These are phyloP conservation scores for Puffinus mauretanicus DNA, from an alignment of 2,113 vertebrate species.

Conservation along the genomic window DNA sequence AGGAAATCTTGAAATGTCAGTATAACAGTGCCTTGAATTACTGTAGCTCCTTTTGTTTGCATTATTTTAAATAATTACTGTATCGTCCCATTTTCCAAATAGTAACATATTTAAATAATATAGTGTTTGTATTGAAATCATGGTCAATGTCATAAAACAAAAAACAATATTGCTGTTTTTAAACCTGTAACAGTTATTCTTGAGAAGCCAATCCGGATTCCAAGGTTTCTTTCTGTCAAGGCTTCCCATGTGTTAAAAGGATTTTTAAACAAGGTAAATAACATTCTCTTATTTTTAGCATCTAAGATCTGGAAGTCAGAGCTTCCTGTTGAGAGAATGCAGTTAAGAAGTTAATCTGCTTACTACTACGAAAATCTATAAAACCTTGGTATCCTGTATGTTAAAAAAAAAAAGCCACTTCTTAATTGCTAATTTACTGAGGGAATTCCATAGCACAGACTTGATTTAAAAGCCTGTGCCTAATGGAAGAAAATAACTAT, in stretches of 20 bases:
- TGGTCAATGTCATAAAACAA: neutral
- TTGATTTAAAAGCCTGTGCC: neutral
- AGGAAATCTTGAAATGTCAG: neutral
- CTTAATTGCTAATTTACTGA: neutral
- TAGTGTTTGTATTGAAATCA: neutral
- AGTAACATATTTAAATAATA: neutral
- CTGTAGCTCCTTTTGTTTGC: neutral
- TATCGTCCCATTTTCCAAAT: neutral
- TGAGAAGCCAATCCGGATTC: slow-evolving; percentile 98
- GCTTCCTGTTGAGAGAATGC: slow-evolving; percentile 45
- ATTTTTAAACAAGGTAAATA: slow-evolving; percentile 96
- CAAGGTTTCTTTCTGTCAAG: slow-evolving; percentile 97
- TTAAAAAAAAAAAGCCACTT: neutral
- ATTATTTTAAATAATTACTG: neutral
- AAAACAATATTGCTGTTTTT: slow-evolving; percentile 15
- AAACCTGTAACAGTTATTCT: slow-evolving; percentile 85
- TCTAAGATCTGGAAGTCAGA: slow-evolving; percentile 36
- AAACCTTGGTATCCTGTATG: slow-evolving; percentile 5
- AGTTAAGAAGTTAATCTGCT: slow-evolving; percentile 57
- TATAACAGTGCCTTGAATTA: neutral
- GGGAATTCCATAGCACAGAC: neutral
- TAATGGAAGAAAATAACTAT: neutral
- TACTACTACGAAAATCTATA: neutral
- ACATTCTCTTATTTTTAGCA: slow-evolving; percentile 54
- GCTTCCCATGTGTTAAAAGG: slow-evolving; percentile 97